Evolutionary conservation across 53 echinoderm and acorn worm genomes (phyloP).

Genomic region (Zoroaster sp.): DNA sequence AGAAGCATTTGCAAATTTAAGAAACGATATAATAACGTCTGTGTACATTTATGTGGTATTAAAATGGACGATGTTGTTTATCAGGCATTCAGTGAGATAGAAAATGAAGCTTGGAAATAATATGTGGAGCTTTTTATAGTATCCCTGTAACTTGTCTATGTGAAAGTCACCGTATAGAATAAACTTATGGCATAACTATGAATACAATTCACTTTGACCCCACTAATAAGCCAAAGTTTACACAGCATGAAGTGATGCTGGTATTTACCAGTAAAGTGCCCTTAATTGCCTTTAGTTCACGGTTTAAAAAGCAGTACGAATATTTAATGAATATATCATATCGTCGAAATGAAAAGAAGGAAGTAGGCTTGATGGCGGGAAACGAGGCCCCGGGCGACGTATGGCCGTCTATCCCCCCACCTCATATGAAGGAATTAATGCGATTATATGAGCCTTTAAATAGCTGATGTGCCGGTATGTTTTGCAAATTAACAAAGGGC

Average conservation of each 20-base stretch:
- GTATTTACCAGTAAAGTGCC: not conserved
- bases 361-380: not conserved
- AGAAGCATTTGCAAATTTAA: too few relatives aligned
- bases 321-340: not conserved
- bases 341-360: not conserved
- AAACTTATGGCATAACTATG: not conserved
- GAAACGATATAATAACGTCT: not conserved
- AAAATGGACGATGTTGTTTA: conserved; percentile 15
- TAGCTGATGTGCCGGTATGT: not conserved
- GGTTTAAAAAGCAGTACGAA: not conserved
- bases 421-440: conserved; percentile 5
- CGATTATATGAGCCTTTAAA: conserved; percentile 13
- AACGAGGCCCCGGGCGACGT: not conserved
- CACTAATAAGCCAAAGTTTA: conserved; percentile 15
- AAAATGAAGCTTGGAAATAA: not conserved
- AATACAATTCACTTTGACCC: conserved; percentile 31
- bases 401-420: not conserved
- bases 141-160: not conserved
- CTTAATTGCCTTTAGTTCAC: conserved; percentile 20
- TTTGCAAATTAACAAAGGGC: not conserved
- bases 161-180: conserved; percentile 29
- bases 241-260: conserved; percentile 25
- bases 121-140: not conserved
- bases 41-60: not conserved
- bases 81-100: not conserved